These are phyloP conservation scores for Steinernema hermaphroditum DNA, from an alignment of 2,888 invertebrate species.

Conservation along the genomic window DNA sequence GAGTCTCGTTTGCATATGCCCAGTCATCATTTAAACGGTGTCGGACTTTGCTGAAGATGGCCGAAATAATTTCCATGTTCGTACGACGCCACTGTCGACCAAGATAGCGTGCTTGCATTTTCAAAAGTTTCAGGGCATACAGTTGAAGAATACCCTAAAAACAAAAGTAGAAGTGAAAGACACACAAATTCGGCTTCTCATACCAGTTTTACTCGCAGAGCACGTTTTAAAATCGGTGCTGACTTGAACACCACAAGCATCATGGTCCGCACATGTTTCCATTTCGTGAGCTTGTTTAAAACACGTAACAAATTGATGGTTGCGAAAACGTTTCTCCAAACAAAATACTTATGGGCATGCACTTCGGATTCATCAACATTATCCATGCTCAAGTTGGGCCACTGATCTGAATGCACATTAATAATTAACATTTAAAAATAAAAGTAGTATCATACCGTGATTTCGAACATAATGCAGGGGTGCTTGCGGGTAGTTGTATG, in stretches of 20 bases:
- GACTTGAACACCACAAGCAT: slow-evolving; percentile 99
- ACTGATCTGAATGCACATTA: slow-evolving; percentile 56
- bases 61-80: slow-evolving; percentile 99
- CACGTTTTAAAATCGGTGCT: slow-evolving; percentile 93
- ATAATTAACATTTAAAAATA: background rate
- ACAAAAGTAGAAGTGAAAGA: background rate
- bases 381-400: slow-evolving; percentile 61
- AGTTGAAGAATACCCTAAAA: slow-evolving; percentile 80
- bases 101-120: slow-evolving; percentile 99
- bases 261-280: slow-evolving; percentile 89
- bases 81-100: slow-evolving; percentile 98
- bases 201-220: slow-evolving; percentile 77
- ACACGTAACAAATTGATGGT: slow-evolving; percentile 94
- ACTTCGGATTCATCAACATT: slow-evolving; percentile 53
- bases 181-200: background rate
- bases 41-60: slow-evolving; percentile 87
- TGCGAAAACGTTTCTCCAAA: slow-evolving; percentile 97
- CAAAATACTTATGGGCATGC: slow-evolving; percentile 72
- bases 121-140: slow-evolving; percentile 92
- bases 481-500: slow-evolving; percentile 62
- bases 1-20: slow-evolving; percentile 98
- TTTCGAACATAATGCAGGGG: slow-evolving; percentile 60
- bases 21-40: slow-evolving; percentile 90
- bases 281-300: slow-evolving; percentile 95
- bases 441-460: slow-evolving; percentile 43